A percentile compares a stretch with the other conserved stretches of the same genome.
phyloP scores from a whole-genome alignment of 2,888 invertebrate species.

The Baronia brevicornis region DNA sequence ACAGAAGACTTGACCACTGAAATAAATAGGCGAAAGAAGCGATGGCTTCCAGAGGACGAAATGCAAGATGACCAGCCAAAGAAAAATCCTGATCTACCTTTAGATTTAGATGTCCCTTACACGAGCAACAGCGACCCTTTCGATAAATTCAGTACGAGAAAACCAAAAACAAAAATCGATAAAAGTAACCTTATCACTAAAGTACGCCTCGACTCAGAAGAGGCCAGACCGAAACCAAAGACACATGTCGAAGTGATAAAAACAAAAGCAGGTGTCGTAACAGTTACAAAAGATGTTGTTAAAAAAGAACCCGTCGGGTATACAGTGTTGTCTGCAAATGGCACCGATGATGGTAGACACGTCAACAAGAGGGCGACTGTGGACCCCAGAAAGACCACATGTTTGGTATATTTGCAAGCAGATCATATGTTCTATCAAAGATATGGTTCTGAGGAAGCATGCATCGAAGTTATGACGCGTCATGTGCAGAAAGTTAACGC shows the following conservation, averaged over 20 bases:
- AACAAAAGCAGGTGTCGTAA: constrained; percentile 79
- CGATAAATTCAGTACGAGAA: constrained; percentile 62
- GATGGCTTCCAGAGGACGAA: constrained; percentile 82
- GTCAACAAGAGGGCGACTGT: constrained; percentile 81
- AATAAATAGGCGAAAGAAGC: constrained; percentile 67
- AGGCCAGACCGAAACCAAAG: constrained; percentile 78
- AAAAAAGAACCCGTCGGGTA: constrained; percentile 74
- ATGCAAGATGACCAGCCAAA: constrained; percentile 75
- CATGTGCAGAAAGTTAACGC: constrained; percentile 95
- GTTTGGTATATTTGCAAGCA: constrained; percentile 96
- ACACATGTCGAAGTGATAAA: constrained; percentile 81
- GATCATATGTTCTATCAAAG: constrained; percentile 97
- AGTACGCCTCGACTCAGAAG: constrained; percentile 68
- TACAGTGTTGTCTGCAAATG: constrained; percentile 61
- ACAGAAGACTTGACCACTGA: constrained; percentile 54
- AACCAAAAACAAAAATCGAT: constrained; percentile 70
- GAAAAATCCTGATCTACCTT: constrained; percentile 78
- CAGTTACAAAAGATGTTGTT: constrained; percentile 78
- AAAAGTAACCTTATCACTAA: constrained; percentile 72
- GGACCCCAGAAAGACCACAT: constrained; percentile 92
- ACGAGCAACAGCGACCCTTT: constrained; percentile 76
- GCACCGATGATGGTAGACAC: constrained; percentile 74
- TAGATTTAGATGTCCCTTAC: constrained; percentile 79
- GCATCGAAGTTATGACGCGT: constrained; percentile 95
- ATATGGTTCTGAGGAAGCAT: constrained; percentile 94